Percentiles rank a stretch among this genome's conserved stretches.
phyloP scores from a whole-genome alignment of 2,888 invertebrate genomes.

The Andrena hattorfiana region DNA sequence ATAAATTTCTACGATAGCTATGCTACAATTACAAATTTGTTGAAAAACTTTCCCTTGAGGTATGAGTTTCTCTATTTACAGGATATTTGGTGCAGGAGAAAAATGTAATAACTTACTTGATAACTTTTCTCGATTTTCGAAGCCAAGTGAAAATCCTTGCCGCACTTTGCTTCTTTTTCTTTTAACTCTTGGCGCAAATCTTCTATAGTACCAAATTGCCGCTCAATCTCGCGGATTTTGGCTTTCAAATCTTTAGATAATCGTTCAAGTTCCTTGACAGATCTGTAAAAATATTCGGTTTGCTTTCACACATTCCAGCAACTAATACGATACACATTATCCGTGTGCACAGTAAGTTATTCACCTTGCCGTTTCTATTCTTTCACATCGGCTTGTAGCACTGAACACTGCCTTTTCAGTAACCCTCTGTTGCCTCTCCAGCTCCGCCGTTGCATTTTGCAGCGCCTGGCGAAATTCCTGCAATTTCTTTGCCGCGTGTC shows the following conservation, averaged over 20 bases:
- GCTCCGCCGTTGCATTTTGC: slow-evolving; percentile 76
- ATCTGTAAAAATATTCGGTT: slow-evolving; percentile 63
- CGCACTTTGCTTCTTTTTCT: slow-evolving; percentile 79
- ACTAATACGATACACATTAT: neutral
- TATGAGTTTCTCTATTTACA: too few relatives aligned
- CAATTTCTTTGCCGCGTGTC: slow-evolving; percentile 64
- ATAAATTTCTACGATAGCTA: too few relatives aligned
- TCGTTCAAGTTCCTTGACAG: slow-evolving; percentile 67
- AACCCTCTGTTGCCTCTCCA: slow-evolving; percentile 82
- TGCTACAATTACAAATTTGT: too few relatives aligned
- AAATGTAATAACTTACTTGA: slow-evolving; percentile 67
- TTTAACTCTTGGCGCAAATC: slow-evolving; percentile 78
- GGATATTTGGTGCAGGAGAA: neutral
- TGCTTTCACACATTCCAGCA: neutral
- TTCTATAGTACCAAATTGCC: slow-evolving; percentile 75
- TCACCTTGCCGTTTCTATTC: slow-evolving; percentile 86
- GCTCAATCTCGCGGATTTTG: slow-evolving; percentile 75
- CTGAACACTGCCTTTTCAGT: slow-evolving; percentile 82
- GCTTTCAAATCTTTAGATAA: slow-evolving; percentile 62
- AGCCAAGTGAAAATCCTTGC: slow-evolving; percentile 75
- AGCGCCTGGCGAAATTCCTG: slow-evolving; percentile 64
- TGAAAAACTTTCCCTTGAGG: too few relatives aligned
- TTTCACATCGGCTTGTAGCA: slow-evolving; percentile 85
- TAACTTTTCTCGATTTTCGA: slow-evolving; percentile 68
- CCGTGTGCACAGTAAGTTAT: neutral